These are phyloP conservation scores for Patella depressa DNA, from an alignment of 2,888 invertebrate species.

Conservation along the genomic window DNA sequence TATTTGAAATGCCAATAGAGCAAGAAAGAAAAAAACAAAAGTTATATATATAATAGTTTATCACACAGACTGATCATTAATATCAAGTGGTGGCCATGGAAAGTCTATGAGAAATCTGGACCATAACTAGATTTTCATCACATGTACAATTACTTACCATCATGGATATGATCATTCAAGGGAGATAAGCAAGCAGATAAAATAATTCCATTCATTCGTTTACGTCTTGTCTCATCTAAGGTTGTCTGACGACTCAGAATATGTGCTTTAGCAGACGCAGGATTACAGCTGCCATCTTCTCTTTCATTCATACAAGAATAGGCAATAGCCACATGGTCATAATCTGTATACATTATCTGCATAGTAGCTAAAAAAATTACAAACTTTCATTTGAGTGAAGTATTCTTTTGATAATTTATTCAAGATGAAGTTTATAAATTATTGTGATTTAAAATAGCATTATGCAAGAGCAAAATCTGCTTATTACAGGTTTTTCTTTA, in stretches of 20 bases:
- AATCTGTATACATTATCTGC: constrained; percentile 39
- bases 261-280: constrained; percentile 26
- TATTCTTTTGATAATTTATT: too few relatives aligned
- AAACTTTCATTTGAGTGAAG: neutral
- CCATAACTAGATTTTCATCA: too few relatives aligned
- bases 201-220: neutral
- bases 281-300: constrained; percentile 32
- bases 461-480: too few relatives aligned
- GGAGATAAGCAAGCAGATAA: neutral
- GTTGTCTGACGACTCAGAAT: constrained; percentile 34
- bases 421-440: too few relatives aligned
- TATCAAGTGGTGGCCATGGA: too few relatives aligned
- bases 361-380: constrained; percentile 34
- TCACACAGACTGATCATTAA: too few relatives aligned
- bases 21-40: too few relatives aligned
- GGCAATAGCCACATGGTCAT: constrained; percentile 31
- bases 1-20: too few relatives aligned
- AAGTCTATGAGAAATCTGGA: too few relatives aligned
- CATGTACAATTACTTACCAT: neutral
- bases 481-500: too few relatives aligned
- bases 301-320: constrained; percentile 38
- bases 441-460: too few relatives aligned
- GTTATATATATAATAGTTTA: too few relatives aligned
- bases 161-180: neutral
- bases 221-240: constrained; percentile 7